Conservation (phyloP, 2,113 vertebrate species). For the Heterotilapia buettikoferi region DNA sequence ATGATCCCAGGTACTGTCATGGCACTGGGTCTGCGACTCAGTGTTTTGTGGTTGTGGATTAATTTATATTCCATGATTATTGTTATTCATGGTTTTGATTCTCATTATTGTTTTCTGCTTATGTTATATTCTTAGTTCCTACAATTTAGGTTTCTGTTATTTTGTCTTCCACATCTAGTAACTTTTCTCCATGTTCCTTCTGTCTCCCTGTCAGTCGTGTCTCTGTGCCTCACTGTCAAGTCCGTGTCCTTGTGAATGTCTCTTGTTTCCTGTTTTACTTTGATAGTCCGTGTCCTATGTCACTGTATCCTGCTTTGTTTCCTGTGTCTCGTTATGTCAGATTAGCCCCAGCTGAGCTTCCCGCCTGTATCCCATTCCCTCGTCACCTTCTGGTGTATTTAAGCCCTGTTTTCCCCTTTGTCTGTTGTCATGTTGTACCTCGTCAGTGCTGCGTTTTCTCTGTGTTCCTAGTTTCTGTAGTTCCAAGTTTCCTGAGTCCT, state of each 20-base stretch:
- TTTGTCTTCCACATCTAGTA: neutral
- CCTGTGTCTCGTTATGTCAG: neutral
- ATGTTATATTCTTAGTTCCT: neutral
- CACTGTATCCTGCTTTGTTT: neutral
- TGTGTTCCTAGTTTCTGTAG: neutral
- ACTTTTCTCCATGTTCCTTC: neutral
- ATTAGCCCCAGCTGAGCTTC: neutral
- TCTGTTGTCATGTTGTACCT: neutral
- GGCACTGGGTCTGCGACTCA: fast-evolving
- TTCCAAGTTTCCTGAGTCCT: neutral
- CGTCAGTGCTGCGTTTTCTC: fast-evolving
- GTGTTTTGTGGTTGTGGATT: neutral
- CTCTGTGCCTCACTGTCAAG: neutral
- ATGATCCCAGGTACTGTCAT: fast-evolving
- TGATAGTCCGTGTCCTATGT: neutral
- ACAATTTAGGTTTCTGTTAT: neutral
- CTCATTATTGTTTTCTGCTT: neutral
- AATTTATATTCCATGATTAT: neutral
- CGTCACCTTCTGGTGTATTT: neutral
- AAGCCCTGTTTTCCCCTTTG: neutral
- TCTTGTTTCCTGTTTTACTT: neutral
- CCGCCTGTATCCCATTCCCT: fast-evolving
- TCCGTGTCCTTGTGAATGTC: fast-evolving
- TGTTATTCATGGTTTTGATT: neutral
- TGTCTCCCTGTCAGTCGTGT: neutral